Base-by-base conservation (phyloP, 2,113 vertebrate genomes). In the Crotalus tigris region DNA sequence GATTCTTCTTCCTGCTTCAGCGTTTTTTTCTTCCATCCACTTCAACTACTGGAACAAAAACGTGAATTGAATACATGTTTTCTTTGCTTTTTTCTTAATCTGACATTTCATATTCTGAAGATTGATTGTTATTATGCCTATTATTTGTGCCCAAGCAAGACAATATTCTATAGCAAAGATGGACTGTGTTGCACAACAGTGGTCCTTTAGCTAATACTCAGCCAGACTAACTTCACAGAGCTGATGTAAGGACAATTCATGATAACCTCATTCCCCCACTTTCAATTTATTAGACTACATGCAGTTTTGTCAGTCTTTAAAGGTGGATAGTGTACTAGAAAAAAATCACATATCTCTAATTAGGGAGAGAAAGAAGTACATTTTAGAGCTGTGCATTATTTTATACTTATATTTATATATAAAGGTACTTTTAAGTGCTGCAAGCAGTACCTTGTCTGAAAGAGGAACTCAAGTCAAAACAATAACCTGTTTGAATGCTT, bases 1-100 rank as follows among this genome's bases (percentile, higher is more conserved):
- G 13, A 89, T 49, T 53, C 86, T 88, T 88, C n/a, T 33, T 29
- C n/a, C 29, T 81, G 11, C 39, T 55, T 49, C 64, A 85, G 21
- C 17, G 5, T n/a, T 89, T 26, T 21, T 4, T 13, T 1, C 10
- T 3, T 12, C 19, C 51, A 85, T 75, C 26, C 12, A 61, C 15
- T 13, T 23, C 10, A 90, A 88, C 90, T 61, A 87, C 58, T 59
- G 87, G 86, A 92, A 94, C 75, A 44, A 95, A 95, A 92, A 58
- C 87, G 10, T 11, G 51, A 75, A 12, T 87, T 94, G 26, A 93
- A 7, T 33, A 53, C 49, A 26, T 87, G 85, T 19, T 95, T 46
- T 94, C 3, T 53, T 26, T 33, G 24, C 29, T 87, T 54, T 53
- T 29, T 29, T 29, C 86, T 87, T 53, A 53, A 81, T 85, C 85